Evolutionary conservation across 1,140 invertebrate genomes (phyloP).

Genomic region (Atta cephalotes): DNA sequence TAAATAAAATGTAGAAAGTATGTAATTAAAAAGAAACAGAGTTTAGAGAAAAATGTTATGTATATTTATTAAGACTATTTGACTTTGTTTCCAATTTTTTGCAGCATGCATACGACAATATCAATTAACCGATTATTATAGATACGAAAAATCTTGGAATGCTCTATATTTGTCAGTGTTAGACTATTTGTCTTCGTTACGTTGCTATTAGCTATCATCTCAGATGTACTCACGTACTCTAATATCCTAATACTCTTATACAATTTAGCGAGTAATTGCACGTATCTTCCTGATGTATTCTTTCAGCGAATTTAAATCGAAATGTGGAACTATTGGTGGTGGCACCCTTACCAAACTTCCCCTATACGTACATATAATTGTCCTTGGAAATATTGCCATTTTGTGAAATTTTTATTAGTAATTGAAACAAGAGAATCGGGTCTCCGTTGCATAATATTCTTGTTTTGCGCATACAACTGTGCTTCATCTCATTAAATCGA

Average conservation of each 20-base stretch:
- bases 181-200: constrained; percentile 5
- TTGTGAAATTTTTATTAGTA: constrained; percentile 11
- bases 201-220: constrained; percentile 21
- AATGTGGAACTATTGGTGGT: constrained; percentile 57
- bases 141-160: background rate
- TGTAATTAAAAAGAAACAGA: background rate
- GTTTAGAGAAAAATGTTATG: background rate
- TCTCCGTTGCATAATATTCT: background rate
- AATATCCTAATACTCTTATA: constrained; percentile 36
- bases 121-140: background rate
- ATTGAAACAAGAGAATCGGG: background rate
- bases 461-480: background rate
- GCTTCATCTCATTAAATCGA: background rate
- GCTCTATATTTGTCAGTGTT: constrained; percentile 8
- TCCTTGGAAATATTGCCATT: constrained; percentile 24
- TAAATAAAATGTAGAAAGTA: background rate
- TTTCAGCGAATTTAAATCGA: constrained; percentile 21
- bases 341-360: constrained; percentile 31
- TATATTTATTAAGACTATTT: background rate
- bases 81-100: constrained; percentile 1
- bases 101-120: background rate
- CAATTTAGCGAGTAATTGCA: constrained; percentile 30
- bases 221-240: constrained; percentile 20
- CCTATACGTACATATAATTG: background rate
- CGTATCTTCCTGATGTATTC: constrained; percentile 43